Conservation (phyloP, 2,797 vertebrate species). For the Gorsachius magnificus region DNA sequence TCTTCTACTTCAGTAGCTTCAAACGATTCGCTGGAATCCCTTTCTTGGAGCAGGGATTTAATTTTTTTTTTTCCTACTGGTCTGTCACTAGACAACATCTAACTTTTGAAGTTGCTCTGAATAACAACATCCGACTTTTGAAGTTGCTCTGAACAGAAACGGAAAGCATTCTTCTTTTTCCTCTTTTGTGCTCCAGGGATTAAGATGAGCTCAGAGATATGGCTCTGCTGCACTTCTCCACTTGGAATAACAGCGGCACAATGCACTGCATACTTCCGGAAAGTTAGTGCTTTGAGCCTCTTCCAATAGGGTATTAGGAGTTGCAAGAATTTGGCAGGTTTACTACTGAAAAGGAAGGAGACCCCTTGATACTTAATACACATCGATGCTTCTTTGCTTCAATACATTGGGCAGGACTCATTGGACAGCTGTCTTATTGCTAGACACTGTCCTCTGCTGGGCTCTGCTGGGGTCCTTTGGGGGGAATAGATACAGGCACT, state of each 20-base stretch:
- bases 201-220: not conserved
- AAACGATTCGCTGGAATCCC: not conserved
- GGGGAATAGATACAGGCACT: not conserved
- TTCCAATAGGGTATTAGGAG: not conserved
- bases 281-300: not conserved
- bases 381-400: not conserved
- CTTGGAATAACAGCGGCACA: not conserved
- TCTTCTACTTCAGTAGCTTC: not conserved
- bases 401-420: not conserved
- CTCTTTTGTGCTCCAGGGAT: not conserved
- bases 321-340: not conserved
- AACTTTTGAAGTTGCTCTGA: not conserved
- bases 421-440: not conserved
- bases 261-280: not conserved
- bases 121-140: not conserved
- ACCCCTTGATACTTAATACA: not conserved
- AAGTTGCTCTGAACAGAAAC: not conserved
- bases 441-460: conserved; percentile 1
- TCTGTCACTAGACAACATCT: not conserved
- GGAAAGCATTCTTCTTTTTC: not conserved
- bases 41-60: not conserved
- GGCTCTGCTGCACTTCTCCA: not conserved
- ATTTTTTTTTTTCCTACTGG: not conserved
- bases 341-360: not conserved
- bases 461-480: not conserved